phyloP scores from a whole-genome alignment of 2,797 vertebrate species.

The Allenopithecus nigroviridis region DNA sequence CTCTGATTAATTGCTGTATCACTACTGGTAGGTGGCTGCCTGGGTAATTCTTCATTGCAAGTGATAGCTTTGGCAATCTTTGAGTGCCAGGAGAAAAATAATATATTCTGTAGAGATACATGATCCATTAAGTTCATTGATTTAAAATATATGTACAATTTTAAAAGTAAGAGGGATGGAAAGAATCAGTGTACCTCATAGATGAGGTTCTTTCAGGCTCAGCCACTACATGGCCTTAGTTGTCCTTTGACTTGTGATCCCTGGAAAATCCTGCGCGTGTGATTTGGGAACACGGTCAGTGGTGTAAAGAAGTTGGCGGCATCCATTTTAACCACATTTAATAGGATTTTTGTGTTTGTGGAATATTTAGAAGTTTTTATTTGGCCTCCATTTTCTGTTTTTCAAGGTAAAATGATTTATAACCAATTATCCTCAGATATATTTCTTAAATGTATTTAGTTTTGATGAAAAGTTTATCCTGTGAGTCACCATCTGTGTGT shows the following conservation, averaged over 20 bases:
- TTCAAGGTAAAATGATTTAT: not conserved
- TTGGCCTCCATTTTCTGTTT: constrained; percentile 9
- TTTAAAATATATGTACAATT: not conserved
- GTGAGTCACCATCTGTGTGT: not conserved
- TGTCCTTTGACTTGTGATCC: not conserved
- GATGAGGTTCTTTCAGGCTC: not conserved
- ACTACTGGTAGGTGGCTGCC: not conserved
- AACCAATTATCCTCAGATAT: not conserved
- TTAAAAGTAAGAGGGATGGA: not conserved
- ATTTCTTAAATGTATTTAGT: constrained; percentile 19
- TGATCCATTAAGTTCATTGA: not conserved
- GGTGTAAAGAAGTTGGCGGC: not conserved
- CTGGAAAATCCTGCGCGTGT: not conserved
- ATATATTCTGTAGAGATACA: not conserved
- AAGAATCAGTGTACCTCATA: not conserved
- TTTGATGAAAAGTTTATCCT: not conserved
- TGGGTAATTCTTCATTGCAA: not conserved
- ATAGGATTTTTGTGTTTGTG: not conserved
- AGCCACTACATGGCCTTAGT: not conserved
- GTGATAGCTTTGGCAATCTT: not conserved
- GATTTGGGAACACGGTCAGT: not conserved
- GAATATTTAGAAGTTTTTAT: not conserved
- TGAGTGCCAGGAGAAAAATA: not conserved
- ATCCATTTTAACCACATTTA: not conserved
- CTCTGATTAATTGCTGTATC: not conserved